Conservation (phyloP, 2,113 vertebrate species). For the Centrocercus urophasianus region DNA sequence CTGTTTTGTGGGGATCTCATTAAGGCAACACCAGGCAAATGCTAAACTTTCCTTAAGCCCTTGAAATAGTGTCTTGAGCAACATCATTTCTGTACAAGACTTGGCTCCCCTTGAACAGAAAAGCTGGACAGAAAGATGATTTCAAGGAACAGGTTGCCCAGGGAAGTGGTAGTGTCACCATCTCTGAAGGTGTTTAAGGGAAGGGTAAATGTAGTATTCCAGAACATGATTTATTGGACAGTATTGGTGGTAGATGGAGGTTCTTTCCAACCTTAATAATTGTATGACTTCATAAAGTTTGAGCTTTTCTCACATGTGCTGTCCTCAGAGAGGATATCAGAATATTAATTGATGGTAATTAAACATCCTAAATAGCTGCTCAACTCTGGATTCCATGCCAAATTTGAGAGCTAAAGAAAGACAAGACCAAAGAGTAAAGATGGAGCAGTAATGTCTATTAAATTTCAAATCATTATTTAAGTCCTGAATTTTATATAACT, state of each 20-base stretch:
- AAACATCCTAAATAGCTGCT: background rate
- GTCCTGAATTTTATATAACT: background rate
- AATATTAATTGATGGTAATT: no score
- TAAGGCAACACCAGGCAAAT: background rate
- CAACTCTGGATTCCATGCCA: background rate
- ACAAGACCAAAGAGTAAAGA: background rate
- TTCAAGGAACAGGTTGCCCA: background rate
- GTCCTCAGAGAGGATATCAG: background rate
- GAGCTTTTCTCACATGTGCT: background rate
- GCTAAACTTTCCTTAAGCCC: slow-evolving; percentile 5
- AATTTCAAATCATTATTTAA: background rate
- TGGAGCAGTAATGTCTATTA: background rate
- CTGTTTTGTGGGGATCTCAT: slow-evolving; percentile 39
- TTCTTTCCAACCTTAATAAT: no score
- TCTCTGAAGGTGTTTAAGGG: no score
- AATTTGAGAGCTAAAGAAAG: background rate
- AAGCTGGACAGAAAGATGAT: background rate
- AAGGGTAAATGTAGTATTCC: no score
- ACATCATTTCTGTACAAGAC: background rate
- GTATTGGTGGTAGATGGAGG: no score
- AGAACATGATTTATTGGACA: no score
- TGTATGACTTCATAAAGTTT: background rate
- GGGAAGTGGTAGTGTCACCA: no score
- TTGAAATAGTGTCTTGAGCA: background rate
- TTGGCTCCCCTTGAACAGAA: background rate